These are phyloP conservation scores for Prinia subflava DNA, from an alignment of 2,113 vertebrate genomes.

Conservation along the genomic window DNA sequence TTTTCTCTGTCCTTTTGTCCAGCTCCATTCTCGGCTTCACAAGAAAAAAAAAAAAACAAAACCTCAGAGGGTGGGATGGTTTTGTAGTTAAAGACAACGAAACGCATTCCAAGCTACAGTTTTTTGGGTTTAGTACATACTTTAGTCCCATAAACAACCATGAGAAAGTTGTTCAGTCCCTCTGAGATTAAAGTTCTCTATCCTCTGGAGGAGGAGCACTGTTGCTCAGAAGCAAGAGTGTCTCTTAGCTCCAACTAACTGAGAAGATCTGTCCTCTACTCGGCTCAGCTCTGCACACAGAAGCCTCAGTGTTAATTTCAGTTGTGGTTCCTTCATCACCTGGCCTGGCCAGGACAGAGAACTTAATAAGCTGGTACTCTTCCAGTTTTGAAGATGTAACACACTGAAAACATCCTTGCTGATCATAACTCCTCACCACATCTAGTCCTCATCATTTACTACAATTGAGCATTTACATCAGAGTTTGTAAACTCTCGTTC, in stretches of 20 bases:
- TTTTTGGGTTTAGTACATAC: not conserved
- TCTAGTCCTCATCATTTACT: not conserved
- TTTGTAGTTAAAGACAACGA: not conserved
- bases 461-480: not conserved
- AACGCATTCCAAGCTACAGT: not conserved
- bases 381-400: not conserved
- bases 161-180: not conserved
- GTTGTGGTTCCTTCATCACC: not conserved
- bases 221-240: not conserved
- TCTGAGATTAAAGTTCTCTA: not conserved
- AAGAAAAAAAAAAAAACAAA: not conserved
- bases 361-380: not conserved
- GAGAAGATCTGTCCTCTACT: not conserved
- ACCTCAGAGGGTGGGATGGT: not conserved
- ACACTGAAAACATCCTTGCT: not conserved
- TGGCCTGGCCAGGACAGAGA: not conserved
- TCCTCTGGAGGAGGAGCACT: not conserved
- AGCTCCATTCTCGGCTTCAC: not conserved
- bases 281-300: fast-evolving
- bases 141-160: not conserved
- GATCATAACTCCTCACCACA: not conserved
- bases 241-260: not conserved
- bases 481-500: not conserved
- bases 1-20: not conserved
- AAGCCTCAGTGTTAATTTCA: not conserved